phyloP scores from a whole-genome alignment of 1,140 invertebrate genomes.

The Penaeus japonicus region DNA sequence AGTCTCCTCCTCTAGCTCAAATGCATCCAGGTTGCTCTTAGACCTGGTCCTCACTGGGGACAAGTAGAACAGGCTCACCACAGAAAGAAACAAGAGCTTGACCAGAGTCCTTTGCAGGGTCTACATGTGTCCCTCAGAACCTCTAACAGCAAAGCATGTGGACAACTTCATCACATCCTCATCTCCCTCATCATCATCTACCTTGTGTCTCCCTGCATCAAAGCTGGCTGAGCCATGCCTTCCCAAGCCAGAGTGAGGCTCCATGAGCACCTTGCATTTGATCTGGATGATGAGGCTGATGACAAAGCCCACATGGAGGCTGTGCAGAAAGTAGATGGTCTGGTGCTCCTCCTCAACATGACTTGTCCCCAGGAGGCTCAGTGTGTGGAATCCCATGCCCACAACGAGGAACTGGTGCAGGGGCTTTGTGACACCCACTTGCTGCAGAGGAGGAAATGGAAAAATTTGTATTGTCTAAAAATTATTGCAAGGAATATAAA shows the following conservation, averaged over 20 bases:
- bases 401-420: constrained; percentile 52
- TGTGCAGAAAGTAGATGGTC: constrained; percentile 83
- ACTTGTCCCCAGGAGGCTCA: constrained; percentile 71
- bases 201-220: no score
- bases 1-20: constrained; percentile 31
- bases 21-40: background rate
- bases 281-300: background rate
- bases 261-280: no score
- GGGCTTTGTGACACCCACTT: background rate
- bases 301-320: constrained; percentile 56
- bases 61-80: constrained; percentile 23
- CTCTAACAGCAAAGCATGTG: background rate
- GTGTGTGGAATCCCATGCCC: constrained; percentile 63
- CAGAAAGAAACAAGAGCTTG: constrained; percentile 30
- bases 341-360: constrained; percentile 96
- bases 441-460: background rate
- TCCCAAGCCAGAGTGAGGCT: no score
- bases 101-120: background rate
- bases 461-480: no score
- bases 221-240: no score
- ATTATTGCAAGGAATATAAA: no score
- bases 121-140: background rate
- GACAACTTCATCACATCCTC: constrained; percentile 4
- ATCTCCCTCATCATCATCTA: background rate
- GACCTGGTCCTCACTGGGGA: constrained; percentile 2